Evolutionary conservation across 2,113 vertebrate genomes (phyloP), one percentile per base, ranked within the genome.

Genomic region (Oreochromis spilurus): DNA sequence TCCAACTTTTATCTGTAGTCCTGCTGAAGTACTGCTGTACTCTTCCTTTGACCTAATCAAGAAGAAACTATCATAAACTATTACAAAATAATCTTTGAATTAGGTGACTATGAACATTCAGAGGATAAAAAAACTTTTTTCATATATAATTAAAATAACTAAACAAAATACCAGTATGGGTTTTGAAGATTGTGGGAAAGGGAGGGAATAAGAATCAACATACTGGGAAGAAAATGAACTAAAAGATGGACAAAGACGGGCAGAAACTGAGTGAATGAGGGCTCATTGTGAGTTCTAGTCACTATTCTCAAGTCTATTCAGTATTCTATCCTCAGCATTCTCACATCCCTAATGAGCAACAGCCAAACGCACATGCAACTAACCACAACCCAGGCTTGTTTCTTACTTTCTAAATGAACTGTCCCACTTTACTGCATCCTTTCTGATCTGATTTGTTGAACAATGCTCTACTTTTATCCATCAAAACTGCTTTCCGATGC

Each of bases 251-350:
- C 54, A 24, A 65, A 86, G 48, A 13, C 3, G 36, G 40, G 65
- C 38, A 84, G 53, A 38, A 58, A 72, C 11, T 19, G 62, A 86
- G 70, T 67, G 82, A 90, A 89, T 82, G 79, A 81, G 72, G 58
- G 10, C 86, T 92, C 84, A 89, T 85, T 92, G 85, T 84, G 84
- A 86, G 75, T 89, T 86, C 86, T 52, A 86, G 88, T 84, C 87
- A 84, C 78, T 84, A 1, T 67, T 88, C 60, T 88, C 83, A 89
- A 83, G 83, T 89, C 75, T 92, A 77, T 81, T 93, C 90, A 90
- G 89, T 89, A 91, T 93, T 93, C 92, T 6, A 10, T 79, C 81
- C 81, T 88, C 81, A 79, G 82, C 75, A 10, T 86, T 81, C 75
- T 43, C 53, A 75, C 90, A 81, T 65, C 90, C 6, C 85, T 88